Percentiles rank a stretch among this genome's conserved stretches.
These are phyloP conservation scores for Boulengeromyrus knoepffleri DNA, from an alignment of 2,113 vertebrate genomes.

Conservation along the genomic window DNA sequence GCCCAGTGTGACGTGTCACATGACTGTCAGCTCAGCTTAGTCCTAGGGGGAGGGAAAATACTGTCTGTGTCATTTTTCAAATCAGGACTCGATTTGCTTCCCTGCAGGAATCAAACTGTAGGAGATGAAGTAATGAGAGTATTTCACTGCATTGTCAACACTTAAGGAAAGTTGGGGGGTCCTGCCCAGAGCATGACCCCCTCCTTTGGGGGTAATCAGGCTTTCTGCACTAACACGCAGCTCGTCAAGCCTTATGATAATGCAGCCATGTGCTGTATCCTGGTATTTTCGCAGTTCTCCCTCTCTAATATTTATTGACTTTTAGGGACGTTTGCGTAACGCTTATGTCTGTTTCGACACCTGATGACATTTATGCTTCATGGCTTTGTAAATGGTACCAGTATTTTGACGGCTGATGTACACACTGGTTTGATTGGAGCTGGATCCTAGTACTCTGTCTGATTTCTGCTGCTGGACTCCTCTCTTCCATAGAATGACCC, in stretches of 20 bases:
- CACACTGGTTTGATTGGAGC: neutral
- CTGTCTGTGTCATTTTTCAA: neutral
- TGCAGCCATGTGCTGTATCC: neutral
- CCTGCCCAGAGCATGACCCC: neutral
- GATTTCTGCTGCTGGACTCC: neutral
- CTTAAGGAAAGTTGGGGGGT: neutral
- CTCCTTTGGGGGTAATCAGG: neutral
- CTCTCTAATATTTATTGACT: neutral
- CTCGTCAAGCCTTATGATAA: neutral
- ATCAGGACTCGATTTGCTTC: neutral
- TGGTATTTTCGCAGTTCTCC: neutral
- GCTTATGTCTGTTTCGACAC: neutral
- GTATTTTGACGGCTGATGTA: neutral
- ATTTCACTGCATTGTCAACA: neutral
- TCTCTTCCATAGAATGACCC: neutral
- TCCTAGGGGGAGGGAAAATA: neutral
- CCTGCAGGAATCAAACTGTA: neutral
- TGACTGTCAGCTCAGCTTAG: neutral
- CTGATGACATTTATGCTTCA: neutral
- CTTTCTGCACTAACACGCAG: neutral
- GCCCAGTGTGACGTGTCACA: neutral
- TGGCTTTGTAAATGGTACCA: neutral
- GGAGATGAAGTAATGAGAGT: neutral
- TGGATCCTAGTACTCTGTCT: neutral
- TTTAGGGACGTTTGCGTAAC: neutral